Conservation (phyloP, 2,113 vertebrate species). For the Echinops telfairi region DNA sequence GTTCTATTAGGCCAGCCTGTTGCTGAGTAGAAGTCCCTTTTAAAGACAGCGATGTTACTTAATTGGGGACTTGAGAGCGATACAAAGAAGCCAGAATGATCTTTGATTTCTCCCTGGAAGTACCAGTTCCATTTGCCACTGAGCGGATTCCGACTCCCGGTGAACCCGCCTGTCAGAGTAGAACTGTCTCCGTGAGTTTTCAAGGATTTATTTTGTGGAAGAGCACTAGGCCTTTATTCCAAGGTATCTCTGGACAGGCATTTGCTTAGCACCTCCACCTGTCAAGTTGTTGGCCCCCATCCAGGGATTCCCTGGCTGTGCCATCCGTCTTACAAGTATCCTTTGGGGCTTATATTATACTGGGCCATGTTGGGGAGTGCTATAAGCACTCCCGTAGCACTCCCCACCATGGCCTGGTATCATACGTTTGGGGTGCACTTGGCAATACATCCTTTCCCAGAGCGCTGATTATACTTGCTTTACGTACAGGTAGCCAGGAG, state of each 20-base stretch:
- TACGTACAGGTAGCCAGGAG: no score
- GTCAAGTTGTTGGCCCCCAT: background rate
- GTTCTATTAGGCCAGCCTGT: background rate
- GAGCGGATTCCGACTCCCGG: background rate
- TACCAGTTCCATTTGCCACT: background rate
- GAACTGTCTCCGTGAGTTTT: background rate
- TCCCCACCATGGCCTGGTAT: background rate
- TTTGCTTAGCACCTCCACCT: background rate
- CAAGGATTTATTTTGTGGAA: background rate
- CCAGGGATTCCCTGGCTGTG: background rate
- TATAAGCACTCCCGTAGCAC: background rate
- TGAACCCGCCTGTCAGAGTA: no score
- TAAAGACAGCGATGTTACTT: background rate
- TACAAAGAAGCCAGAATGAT: background rate
- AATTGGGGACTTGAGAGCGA: background rate
- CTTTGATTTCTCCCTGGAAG: background rate
- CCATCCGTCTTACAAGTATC: background rate
- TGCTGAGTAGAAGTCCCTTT: background rate
- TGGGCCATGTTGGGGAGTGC: no score
- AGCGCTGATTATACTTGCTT: constrained; percentile 54
- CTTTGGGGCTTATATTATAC: background rate
- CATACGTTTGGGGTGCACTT: constrained; percentile 49
- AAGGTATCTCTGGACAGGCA: background rate
- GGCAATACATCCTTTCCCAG: constrained; percentile 54
- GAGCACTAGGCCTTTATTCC: background rate